These are phyloP conservation scores for Acanthurus lineatus DNA, from an alignment of 2,797 vertebrate species.

Conservation along the genomic window DNA sequence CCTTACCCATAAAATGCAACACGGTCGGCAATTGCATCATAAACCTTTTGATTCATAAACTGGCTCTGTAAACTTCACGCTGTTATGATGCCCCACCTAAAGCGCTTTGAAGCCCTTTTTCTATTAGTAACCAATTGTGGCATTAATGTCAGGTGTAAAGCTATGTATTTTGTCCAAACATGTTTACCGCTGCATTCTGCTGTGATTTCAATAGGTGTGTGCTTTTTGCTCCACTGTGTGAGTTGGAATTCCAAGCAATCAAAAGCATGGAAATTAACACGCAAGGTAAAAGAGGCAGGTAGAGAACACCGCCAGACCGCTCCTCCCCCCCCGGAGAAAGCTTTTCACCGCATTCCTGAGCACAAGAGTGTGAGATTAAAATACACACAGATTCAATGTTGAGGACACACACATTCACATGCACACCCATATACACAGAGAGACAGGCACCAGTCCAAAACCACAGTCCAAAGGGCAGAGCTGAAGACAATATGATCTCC, in stretches of 20 bases:
- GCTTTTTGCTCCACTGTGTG: slow-evolving; percentile 13
- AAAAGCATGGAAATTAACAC: slow-evolving; percentile 75
- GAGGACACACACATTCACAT: slow-evolving; percentile 29
- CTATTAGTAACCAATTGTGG: slow-evolving; percentile 22
- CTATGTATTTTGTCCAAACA: slow-evolving; percentile 60
- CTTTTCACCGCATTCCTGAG: slow-evolving; percentile 65
- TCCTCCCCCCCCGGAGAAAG: slow-evolving; percentile 38
- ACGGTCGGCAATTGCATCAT: slow-evolving; percentile 66
- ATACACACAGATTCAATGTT: slow-evolving; percentile 53
- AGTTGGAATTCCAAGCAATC: slow-evolving; percentile 58
- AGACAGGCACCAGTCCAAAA: slow-evolving; percentile 28
- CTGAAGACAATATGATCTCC: slow-evolving; percentile 7
- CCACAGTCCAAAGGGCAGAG: slow-evolving; percentile 32
- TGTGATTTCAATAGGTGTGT: slow-evolving; percentile 48
- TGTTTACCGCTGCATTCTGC: slow-evolving; percentile 64
- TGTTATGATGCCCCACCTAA: slow-evolving; percentile 55
- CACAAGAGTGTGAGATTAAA: slow-evolving; percentile 58
- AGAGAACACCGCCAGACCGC: slow-evolving; percentile 13
- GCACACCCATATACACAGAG: slow-evolving; percentile 39
- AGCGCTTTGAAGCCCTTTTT: slow-evolving; percentile 34
- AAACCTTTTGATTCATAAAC: slow-evolving; percentile 62
- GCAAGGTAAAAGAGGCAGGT: slow-evolving; percentile 59
- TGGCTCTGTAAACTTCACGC: slow-evolving; percentile 60
- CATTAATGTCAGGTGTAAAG: slow-evolving; percentile 4
- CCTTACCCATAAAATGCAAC: slow-evolving; percentile 68